Evolutionary conservation across 2,113 vertebrate species (phyloP), one percentile per base, ranked within the genome.

Genomic region (Varanus salvator): DNA sequence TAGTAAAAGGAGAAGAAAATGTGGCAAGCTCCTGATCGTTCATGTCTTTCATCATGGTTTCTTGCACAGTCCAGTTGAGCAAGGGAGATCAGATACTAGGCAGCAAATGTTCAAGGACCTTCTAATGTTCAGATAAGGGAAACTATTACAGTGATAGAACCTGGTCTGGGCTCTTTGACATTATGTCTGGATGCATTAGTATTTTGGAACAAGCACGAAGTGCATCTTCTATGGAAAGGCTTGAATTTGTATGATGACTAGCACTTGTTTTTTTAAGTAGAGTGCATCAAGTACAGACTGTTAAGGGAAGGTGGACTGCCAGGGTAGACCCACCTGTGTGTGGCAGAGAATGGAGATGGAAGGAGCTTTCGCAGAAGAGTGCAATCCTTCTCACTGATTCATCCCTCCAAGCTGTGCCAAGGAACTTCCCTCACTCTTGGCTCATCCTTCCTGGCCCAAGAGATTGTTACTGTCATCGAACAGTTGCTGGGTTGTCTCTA

Each of bases 401-500:
- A 60, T 85, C 52, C 89, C 83, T 38, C 68, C 75, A 87, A 29
- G 84, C 34, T 38, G 25, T 89, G 69, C 44, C 6, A 29, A 50
- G 74, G 91, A 31, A 52, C 6, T 93, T 92, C 82, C 52, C n/a
- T 94, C 85, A 89, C 80, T 76, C 57, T 92, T 96, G 94, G 93
- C 90, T 69, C 52, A 80, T 23, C 25, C 68, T 88, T 85, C 78
- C 91, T 90, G 90, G 89, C 85, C 74, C 87, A 88, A 74, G 89
- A 68, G 54, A 50, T 92, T 84, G 50, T 93, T 95, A 85, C 86
- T 94, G 2, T 93, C 90, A 90, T 92, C 90, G 94, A 92, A 96
- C 93, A 96, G 87, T 95, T 87, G 90, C 92, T 92, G 6, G 92
- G 91, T 93, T 96, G 93, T 97, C 82, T 96, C 90, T 91, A 86